Evolutionary conservation across 2,888 invertebrate genomes (phyloP), one percentile per base, ranked within the genome.

Genomic region (Tineola bisselliella): DNA sequence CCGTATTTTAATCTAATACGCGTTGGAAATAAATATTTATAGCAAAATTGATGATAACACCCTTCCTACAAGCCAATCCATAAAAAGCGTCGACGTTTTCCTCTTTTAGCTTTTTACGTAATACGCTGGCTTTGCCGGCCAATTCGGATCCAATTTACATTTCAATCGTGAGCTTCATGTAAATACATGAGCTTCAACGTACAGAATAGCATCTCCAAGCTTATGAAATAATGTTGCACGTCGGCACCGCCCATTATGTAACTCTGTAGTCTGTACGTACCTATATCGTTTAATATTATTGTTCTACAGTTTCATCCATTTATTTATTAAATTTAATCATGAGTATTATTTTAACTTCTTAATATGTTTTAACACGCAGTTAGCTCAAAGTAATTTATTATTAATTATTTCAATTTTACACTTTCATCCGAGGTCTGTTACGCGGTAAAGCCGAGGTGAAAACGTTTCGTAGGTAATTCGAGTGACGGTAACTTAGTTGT

Each of bases 141-240:
- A 79, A 78, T 79, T 80, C 76, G 74, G 75, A 77, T 76, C 74
- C 77, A 80, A 81, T 81, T 81, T 80, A 80, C 80, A 80, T 81
- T 81, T 80, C 80, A 81, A 80, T 80, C 80, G 77, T 66, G 68
- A 71, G 75, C 68, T 79, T 80, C 80, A 80, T 80, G 80, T 76
- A 77, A 80, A 80, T 79, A 80, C 80, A 80, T 80, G 80, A 81
- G 78, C 66, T 66, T 66, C 70, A 67, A 68, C 68, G 74, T 71
- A 71, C 72, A 72, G 62, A 63, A 63, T 70, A 68, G 65, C 65
- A 68, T 69, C 67, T 66, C 69, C 70, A 66, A 66, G 74, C 76
- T 78, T 80, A 77, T 79, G 72, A 77, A 76, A 76, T 77, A 76
- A 77, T 78, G 78, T 77, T 72, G 72, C 71, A 66, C 17, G 30